Evolutionary conservation across 2,113 vertebrate species (phyloP), one percentile per base, ranked within the genome.

Genomic region (Choloepus hoffmanni): DNA sequence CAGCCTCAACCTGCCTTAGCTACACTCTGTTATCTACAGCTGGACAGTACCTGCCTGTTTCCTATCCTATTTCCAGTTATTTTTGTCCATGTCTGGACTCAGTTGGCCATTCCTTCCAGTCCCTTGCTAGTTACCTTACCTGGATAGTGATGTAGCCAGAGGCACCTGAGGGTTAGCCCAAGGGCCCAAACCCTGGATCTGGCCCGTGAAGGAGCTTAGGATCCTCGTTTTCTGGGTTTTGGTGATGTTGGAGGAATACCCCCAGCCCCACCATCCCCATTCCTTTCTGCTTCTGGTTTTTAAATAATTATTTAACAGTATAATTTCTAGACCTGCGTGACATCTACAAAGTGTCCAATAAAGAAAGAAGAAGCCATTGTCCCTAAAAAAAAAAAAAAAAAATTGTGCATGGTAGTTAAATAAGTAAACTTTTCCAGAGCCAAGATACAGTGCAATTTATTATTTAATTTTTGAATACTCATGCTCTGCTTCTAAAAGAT

Each of bases 271-370:
- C 97, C 94, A 40, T 91, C 97, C 55, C 88, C 0, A 65, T 94
- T 98, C 85, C 94, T 97, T 95, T 95, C 95, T 97, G 98, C 98
- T 98, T 98, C 98, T 78, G 95, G 97, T 98, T 98, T 97, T 98
- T 98, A 98, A 98, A 98, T 97, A 98, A 98, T 98, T 98, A 99
- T 99, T 98, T 99, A 98, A 98, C 96, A 96, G 70, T 98, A 98
- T 98, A 98, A 98, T 97, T 98, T 98, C 97, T 95, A 98, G 97
- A 97, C 96, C 97, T 98, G 97, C 86, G 97, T 97, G 94, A 98
- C 96, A 98, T 96, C 95, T 88, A 94, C 94, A 87, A 96, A 94
- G 90, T 5, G 72, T 77, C 96, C 97, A 96, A 98, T 98, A 98
- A 99, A 98, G 98, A 98, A 98, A 98, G 97, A 97, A 98, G 95